Evolutionary conservation across 2,888 invertebrate genomes (phyloP).

Genomic region (Tetragonisca angustula): DNA sequence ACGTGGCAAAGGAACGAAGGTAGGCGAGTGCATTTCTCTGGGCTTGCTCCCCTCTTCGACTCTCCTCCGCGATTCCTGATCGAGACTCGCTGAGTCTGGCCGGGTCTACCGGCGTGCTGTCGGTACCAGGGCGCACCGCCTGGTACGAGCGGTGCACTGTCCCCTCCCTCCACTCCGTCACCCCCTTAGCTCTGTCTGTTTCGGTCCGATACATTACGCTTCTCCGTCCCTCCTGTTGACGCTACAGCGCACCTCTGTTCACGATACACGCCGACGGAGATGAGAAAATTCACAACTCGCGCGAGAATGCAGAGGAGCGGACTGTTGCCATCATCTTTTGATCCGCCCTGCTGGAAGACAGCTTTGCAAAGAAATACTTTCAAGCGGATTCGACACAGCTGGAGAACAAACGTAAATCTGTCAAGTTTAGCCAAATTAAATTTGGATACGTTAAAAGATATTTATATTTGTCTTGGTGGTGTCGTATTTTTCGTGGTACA

Average conservation of each 20-base stretch:
- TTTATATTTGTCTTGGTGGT: background rate
- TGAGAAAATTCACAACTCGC: constrained; percentile 48
- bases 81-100: constrained; percentile 46
- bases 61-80: constrained; percentile 55
- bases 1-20: constrained; percentile 44
- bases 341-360: background rate
- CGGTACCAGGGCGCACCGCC: constrained; percentile 82
- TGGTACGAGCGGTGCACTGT: constrained; percentile 80
- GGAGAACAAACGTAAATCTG: background rate
- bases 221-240: constrained; percentile 13
- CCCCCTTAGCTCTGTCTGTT: constrained; percentile 37
- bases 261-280: constrained; percentile 17
- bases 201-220: constrained; percentile 11
- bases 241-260: constrained; percentile 38
- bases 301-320: background rate
- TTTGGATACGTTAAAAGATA: too few species aligned
- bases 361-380: background rate
- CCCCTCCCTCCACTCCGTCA: constrained; percentile 39
- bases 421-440: background rate
- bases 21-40: constrained; percentile 57
- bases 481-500: background rate
- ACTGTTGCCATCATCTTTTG: background rate
- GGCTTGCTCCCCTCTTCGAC: constrained; percentile 47
- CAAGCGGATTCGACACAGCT: background rate
- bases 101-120: constrained; percentile 49